These are phyloP conservation scores for Centruroides sculpturatus DNA, from an alignment of 1,140 invertebrate genomes.

Conservation along the genomic window DNA sequence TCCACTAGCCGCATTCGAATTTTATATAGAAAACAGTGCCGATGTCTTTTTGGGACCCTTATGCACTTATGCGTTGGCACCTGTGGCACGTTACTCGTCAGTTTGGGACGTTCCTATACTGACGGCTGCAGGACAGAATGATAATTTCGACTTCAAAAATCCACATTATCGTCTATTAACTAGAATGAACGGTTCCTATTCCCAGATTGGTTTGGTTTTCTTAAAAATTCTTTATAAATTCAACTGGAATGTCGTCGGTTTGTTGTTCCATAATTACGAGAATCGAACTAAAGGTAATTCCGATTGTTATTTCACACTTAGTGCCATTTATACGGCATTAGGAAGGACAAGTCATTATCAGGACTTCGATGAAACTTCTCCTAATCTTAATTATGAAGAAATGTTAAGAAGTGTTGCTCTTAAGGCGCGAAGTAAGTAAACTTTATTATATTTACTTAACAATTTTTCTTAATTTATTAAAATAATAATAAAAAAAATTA, in stretches of 20 bases:
- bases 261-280: conserved; percentile 26
- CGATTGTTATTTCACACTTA: conserved; percentile 53
- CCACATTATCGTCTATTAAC: conserved; percentile 58
- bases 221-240: conserved; percentile 48
- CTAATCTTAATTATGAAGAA: conserved; percentile 38
- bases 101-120: conserved; percentile 78
- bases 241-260: conserved; percentile 46
- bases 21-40: conserved; percentile 41
- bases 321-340: conserved; percentile 47
- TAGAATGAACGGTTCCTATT: conserved; percentile 69
- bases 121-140: conserved; percentile 65
- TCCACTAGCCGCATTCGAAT: conserved; percentile 60
- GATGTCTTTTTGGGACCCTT: conserved; percentile 80
- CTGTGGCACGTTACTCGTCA: conserved; percentile 69
- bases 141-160: conserved; percentile 53
- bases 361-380: conserved; percentile 43
- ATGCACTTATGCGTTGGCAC: conserved; percentile 80
- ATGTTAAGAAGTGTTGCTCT: conserved; percentile 47
- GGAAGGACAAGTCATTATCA: conserved; percentile 40
- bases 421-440: conserved; percentile 59
- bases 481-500: no score
- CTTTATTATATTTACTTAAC: not conserved
- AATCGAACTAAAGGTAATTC: conserved; percentile 40
- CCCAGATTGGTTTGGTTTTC: conserved; percentile 41
- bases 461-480: not conserved